A percentile compares a stretch with the other conserved stretches of the same genome.
These are phyloP conservation scores for Psittacula cyanocephala DNA, from an alignment of 2,113 vertebrate species.

Conservation along the genomic window DNA sequence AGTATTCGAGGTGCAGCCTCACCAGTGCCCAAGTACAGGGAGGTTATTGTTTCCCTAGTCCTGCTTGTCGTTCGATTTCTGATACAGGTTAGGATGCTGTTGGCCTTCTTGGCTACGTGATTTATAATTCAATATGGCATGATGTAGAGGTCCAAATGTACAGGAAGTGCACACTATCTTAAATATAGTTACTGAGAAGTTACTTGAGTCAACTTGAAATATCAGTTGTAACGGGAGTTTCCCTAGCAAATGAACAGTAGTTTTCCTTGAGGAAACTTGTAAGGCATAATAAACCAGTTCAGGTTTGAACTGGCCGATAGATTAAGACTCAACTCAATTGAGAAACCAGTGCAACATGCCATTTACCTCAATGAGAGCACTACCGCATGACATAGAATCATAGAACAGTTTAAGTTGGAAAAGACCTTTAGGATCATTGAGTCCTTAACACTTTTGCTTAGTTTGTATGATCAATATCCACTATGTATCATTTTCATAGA, in stretches of 20 bases:
- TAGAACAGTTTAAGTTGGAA: background rate
- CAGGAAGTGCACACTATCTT: background rate
- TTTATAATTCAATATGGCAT: background rate
- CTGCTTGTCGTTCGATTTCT: background rate
- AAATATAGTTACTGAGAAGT: background rate
- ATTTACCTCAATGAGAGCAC: background rate
- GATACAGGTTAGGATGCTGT: background rate
- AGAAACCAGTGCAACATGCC: background rate
- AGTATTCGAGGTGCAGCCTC: background rate
- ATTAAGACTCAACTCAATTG: background rate
- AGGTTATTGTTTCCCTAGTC: background rate
- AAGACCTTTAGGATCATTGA: background rate
- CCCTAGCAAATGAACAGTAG: background rate
- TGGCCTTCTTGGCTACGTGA: background rate
- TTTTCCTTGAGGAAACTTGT: background rate
- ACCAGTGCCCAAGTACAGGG: background rate
- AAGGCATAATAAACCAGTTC: background rate
- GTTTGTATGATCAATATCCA: background rate
- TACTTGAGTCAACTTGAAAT: background rate
- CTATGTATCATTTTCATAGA: background rate
- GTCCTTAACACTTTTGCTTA: background rate
- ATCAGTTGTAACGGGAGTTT: background rate
- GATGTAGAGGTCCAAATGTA: background rate
- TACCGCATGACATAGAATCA: background rate
- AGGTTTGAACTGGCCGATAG: background rate